These are phyloP conservation scores for Drosophila repletoides DNA, from an alignment of 1,140 invertebrate genomes.

Conservation along the genomic window DNA sequence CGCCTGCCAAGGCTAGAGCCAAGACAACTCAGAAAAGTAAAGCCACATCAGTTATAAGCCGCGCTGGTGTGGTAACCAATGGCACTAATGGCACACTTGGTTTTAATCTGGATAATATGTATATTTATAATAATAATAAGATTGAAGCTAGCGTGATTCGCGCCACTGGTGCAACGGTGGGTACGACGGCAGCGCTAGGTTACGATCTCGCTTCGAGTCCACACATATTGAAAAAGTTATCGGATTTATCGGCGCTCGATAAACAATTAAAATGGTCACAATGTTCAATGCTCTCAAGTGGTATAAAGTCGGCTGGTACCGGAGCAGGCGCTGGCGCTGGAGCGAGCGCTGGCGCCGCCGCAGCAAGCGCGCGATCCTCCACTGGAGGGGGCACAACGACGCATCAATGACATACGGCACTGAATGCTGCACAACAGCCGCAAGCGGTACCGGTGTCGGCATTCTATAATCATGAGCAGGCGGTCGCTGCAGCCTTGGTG, in stretches of 20 bases:
- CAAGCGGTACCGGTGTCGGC: constrained; percentile 61
- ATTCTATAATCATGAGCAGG: constrained; percentile 75
- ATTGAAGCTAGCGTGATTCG: constrained; percentile 9
- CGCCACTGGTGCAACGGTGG: background rate
- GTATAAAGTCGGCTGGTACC: constrained; percentile 17
- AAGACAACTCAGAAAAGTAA: constrained; percentile 48
- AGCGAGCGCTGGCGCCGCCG: constrained; percentile 9
- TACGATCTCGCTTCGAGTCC: constrained; percentile 48
- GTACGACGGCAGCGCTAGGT: background rate
- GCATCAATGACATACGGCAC: constrained; percentile 72
- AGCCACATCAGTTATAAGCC: constrained; percentile 9
- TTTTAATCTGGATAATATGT: constrained; percentile 51
- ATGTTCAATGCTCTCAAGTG: constrained; percentile 5
- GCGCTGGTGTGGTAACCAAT: constrained; percentile 12
- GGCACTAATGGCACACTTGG: constrained; percentile 40
- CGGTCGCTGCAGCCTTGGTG: constrained; percentile 70
- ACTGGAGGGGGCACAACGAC: constrained; percentile 28
- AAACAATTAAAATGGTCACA: constrained; percentile 51
- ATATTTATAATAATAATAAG: constrained; percentile 48
- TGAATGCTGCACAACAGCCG: constrained; percentile 53
- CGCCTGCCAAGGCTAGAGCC: constrained; percentile 1
- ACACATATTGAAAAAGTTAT: constrained; percentile 50
- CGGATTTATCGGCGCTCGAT: constrained; percentile 48
- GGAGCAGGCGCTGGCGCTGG: background rate
- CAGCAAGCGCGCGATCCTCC: constrained; percentile 2